Evolutionary conservation across 2,113 vertebrate genomes (phyloP), one percentile per base, ranked within the genome.

Genomic region (Rutilus rutilus): DNA sequence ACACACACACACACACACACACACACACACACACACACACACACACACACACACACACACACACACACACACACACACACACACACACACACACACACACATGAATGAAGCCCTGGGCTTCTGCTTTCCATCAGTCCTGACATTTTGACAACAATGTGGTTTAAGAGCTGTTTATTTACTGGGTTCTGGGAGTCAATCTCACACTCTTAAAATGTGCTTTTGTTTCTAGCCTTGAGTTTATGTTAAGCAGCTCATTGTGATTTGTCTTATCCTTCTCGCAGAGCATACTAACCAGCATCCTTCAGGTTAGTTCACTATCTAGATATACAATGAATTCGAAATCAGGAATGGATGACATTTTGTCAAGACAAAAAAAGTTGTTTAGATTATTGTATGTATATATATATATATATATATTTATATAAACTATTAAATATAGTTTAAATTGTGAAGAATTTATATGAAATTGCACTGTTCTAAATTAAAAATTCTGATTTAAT

Each of bases 131-230:
- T 65, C 54, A n/a, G 76, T 36, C 5, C 59, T 84, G 81, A 76
- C 76, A 86, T 87, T 77, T 88, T 80, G 84, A 86, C 64, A 80
- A 50, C 47, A 59, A 59, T 39, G 47, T 45, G 62, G 67, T 78
- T 78, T 86, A 30, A 45, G 54, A 78, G 47, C 5, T 45, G 33
- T 80, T 83, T 88, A 84, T 84, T 88, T 86, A 84, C 81, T 33
- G 80, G 52, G 69, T 54, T 47, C 67, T n/a, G 80, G 80, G 12
- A 65, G 45, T 86, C 42, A 86, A 57, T 83, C 65, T 83, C 75
- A 64, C 80, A 79, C 45, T 19, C 57, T 75, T 79, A 57, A 67
- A 86, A 67, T 47, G 75, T 45, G 36, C 74, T 65, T 86, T 84
- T 86, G 79, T 65, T 75, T 86, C 81, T 25, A 74, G 25, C 23